These are phyloP conservation scores for Poecilia gillii DNA, from an alignment of 2,797 vertebrate species.

Conservation along the genomic window DNA sequence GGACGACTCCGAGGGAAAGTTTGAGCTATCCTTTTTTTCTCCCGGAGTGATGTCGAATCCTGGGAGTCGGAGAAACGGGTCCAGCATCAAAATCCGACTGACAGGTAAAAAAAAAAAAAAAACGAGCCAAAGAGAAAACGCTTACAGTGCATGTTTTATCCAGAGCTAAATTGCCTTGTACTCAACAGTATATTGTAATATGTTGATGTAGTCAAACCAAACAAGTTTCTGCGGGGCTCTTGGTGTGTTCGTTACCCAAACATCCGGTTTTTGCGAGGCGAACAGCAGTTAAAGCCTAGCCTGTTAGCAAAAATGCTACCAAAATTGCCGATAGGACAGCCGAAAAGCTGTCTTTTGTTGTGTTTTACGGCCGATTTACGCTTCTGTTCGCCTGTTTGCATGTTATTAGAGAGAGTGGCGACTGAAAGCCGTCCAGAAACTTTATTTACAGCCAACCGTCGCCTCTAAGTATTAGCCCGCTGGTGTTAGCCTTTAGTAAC, in stretches of 20 bases:
- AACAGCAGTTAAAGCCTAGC: conserved; percentile 61
- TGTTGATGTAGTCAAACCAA: background rate
- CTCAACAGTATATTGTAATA: background rate
- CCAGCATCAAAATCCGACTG: conserved; percentile 98
- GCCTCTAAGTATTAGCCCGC: conserved; percentile 4
- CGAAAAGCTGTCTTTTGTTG: conserved; percentile 9
- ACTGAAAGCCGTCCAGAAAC: conserved; percentile 18
- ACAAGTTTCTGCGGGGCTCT: conserved; percentile 19
- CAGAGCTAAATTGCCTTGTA: background rate
- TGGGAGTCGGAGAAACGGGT: conserved; percentile 94
- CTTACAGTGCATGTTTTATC: conserved; percentile 37
- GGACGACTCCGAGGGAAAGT: conserved; percentile 75
- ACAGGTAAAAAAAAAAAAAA: conserved; percentile 86
- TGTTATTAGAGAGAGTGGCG: background rate
- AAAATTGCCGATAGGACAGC: conserved; percentile 40
- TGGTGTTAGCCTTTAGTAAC: conserved; percentile 45
- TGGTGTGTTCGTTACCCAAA: conserved; percentile 64
- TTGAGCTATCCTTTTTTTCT: conserved; percentile 69
- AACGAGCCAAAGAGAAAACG: conserved; percentile 33
- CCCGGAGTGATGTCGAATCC: conserved; percentile 96
- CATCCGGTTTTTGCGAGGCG: conserved; percentile 76
- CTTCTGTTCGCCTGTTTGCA: background rate
- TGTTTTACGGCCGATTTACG: background rate
- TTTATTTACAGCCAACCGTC: conserved; percentile 23
- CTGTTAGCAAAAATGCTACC: conserved; percentile 70